phyloP scores from a whole-genome alignment of 2,888 invertebrate genomes.

The Podabrus alpinus region DNA sequence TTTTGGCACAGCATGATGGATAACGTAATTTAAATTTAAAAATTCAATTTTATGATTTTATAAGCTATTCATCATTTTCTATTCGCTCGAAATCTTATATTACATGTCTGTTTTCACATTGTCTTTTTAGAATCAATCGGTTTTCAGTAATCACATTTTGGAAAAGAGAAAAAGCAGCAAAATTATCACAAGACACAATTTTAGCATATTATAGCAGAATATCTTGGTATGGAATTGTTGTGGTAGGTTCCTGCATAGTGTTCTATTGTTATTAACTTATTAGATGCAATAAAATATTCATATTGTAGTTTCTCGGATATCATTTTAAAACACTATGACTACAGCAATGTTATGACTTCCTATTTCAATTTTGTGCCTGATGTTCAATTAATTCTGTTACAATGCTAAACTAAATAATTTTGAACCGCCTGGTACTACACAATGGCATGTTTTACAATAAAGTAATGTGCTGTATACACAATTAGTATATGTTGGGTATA shows the following conservation, averaged over 20 bases:
- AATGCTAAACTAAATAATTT: background rate
- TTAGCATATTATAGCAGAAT: background rate
- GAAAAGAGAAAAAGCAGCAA: background rate
- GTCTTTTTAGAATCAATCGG: background rate
- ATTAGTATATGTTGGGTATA: background rate
- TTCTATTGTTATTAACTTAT: background rate
- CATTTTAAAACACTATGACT: background rate
- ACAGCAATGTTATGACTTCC: background rate
- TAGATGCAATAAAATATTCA: background rate
- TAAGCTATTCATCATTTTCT: background rate
- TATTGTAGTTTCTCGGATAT: background rate
- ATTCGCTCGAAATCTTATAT: background rate
- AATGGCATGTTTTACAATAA: conserved; percentile 4
- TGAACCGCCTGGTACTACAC: conserved; percentile 1
- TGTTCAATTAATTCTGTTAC: background rate
- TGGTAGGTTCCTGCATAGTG: background rate
- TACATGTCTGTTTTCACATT: background rate
- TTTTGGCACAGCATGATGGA: background rate
- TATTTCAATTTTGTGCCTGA: background rate
- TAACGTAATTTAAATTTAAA: conserved; percentile 1
- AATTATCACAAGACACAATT: background rate
- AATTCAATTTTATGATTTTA: background rate
- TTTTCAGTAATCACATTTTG: background rate
- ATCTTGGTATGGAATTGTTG: background rate
- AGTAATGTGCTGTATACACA: conserved; percentile 2